phyloP scores from a whole-genome alignment of 2,797 vertebrate genomes.

The Phoxinus dragarum region DNA sequence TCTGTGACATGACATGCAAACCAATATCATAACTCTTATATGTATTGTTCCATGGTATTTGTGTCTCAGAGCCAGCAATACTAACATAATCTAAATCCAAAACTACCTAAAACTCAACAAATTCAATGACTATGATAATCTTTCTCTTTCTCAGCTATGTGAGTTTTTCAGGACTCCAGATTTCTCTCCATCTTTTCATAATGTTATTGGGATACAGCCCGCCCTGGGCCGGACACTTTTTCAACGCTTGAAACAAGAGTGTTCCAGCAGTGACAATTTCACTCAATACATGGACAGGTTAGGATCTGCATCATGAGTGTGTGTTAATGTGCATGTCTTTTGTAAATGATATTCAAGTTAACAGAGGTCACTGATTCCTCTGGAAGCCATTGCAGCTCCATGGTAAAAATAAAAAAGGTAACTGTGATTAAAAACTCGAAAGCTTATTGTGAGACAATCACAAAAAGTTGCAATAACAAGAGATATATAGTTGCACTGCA shows the following conservation, averaged over 20 bases:
- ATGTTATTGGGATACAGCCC: conserved; percentile 50
- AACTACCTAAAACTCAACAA: background rate
- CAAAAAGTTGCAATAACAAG: background rate
- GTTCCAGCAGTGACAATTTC: conserved; percentile 60
- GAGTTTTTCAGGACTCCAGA: conserved; percentile 62
- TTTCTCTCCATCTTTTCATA: conserved; percentile 58
- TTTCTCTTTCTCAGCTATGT: conserved; percentile 69
- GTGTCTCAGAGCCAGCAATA: background rate
- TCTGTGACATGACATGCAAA: background rate
- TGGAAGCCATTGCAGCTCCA: background rate
- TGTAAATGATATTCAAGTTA: background rate
- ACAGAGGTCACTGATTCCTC: background rate
- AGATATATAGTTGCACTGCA: background rate
- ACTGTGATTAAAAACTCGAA: background rate
- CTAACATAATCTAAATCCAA: too few species aligned
- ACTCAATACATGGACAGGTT: conserved; percentile 69
- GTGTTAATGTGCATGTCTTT: background rate
- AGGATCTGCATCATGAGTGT: conserved; percentile 39
- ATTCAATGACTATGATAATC: background rate
- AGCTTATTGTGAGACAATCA: background rate
- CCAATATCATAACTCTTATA: background rate
- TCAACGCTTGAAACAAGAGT: conserved; percentile 60
- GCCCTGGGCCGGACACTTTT: conserved; percentile 64
- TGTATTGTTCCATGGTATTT: background rate
- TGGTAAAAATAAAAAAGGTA: background rate